Percentiles rank a stretch among this genome's conserved stretches.
phyloP scores from a whole-genome alignment of 2,797 vertebrate genomes.

The Chanos chanos region DNA sequence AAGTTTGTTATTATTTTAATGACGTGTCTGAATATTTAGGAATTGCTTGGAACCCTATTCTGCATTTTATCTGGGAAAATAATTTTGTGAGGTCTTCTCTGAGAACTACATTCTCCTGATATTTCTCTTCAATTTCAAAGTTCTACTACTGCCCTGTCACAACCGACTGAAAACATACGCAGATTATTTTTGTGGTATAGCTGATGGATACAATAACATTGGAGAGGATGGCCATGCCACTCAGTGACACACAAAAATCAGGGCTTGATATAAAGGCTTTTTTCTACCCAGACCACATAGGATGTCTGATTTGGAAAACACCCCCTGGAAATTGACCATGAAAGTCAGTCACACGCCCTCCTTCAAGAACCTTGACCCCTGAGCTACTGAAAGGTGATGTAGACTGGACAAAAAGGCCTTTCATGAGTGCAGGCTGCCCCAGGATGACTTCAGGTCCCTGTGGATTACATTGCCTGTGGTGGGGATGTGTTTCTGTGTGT shows the following conservation, averaged over 20 bases:
- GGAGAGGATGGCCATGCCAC: no score
- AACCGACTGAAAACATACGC: neutral
- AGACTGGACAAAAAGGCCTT: conserved; percentile 24
- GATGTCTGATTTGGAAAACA: conserved; percentile 38
- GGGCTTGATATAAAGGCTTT: no score
- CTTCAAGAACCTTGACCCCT: conserved; percentile 28
- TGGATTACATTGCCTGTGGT: conserved; percentile 22
- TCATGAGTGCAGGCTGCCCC: conserved; percentile 24
- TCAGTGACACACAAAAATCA: no score
- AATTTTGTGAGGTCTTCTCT: neutral
- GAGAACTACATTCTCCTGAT: no score
- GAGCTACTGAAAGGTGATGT: conserved; percentile 7
- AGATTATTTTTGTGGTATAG: neutral
- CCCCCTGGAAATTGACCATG: conserved; percentile 24
- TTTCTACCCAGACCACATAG: no score
- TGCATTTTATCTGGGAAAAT: neutral
- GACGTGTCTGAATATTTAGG: no score
- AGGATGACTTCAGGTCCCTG: conserved; percentile 36
- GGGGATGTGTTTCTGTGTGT: conserved; percentile 51
- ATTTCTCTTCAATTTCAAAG: neutral
- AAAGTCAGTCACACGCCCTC: conserved; percentile 31
- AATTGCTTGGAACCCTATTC: no score
- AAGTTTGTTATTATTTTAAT: no score
- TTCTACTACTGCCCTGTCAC: neutral
- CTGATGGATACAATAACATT: no score